phyloP scores from a whole-genome alignment of 2,113 vertebrate genomes.

The Neotoma lepida region DNA sequence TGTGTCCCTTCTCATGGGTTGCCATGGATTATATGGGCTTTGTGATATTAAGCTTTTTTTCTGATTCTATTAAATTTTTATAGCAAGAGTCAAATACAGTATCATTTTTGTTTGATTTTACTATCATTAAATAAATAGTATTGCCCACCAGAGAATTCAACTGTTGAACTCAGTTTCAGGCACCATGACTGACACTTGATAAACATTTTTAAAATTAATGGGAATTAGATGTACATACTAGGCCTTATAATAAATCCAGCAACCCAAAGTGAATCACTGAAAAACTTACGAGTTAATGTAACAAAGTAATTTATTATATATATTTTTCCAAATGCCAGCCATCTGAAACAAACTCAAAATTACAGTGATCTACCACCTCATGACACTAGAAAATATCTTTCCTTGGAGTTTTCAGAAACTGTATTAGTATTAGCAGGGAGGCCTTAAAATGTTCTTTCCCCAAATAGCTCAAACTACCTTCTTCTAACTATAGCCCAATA shows the following conservation, averaged over 20 bases:
- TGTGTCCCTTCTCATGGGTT: background rate
- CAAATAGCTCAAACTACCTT: constrained; percentile 31
- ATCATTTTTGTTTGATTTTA: constrained; percentile 54
- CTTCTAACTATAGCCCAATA: constrained; percentile 48
- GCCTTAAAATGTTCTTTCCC: constrained; percentile 29
- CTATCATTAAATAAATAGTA: constrained; percentile 37
- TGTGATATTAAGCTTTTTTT: constrained; percentile 44
- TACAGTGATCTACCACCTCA: constrained; percentile 21
- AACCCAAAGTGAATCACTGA: constrained; percentile 33
- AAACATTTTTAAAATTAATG: constrained; percentile 63
- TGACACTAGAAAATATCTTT: constrained; percentile 43
- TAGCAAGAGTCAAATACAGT: background rate
- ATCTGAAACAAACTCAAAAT: constrained; percentile 55
- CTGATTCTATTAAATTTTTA: constrained; percentile 49
- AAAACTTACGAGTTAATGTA: constrained; percentile 3
- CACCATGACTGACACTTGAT: constrained; percentile 1
- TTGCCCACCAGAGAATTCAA: constrained; percentile 32
- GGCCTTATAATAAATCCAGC: constrained; percentile 46
- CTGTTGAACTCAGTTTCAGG: constrained; percentile 45
- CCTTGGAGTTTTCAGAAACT: constrained; percentile 55
- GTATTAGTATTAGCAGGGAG: background rate
- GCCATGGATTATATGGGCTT: background rate
- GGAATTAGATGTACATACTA: constrained; percentile 52
- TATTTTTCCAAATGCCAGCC: constrained; percentile 50
- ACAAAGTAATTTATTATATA: constrained; percentile 52